Base-by-base conservation (phyloP, 2,797 vertebrate genomes). In the Pteropus rufus region DNA sequence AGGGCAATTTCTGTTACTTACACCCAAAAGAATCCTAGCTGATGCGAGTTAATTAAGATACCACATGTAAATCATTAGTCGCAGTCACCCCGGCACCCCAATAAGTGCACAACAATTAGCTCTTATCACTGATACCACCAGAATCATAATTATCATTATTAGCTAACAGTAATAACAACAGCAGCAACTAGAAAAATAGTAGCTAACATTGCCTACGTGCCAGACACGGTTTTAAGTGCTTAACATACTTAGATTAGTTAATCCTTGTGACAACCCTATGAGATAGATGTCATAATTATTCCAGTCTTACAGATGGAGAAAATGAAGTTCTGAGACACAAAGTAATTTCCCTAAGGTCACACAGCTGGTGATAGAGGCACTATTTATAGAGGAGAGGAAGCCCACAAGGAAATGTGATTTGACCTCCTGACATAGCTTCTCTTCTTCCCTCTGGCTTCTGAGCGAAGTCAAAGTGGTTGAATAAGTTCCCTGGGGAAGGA, bases 241-340 rank as follows among this genome's bases (percentile, higher is more conserved):
- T 64, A 89, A 44, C 24, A 26, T 77, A 75, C 24, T 95, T 94
- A 84, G 90, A 81, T 94, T 52, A 92, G 73, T 97, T 69, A 79
- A 76, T 83, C 60, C 75, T 83, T 34, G 73, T 19, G 82, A 72
- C 18, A 31, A 10, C 7, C 76, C 18, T 23, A 14, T 75, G 73
- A 52, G 36, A 65, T 26, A 87, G 65, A 60, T 79, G n/a, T 82
- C 77, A 80, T 49, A 65, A 88, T 81, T 46, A 84, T 64, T 26
- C 64, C 41, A 44, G 2, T 81, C 46, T 93, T 93, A 90, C 5
- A 58, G 34, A 91, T 67, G 75, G 60, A 4, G 9, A 73, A 91
- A 84, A 84, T 58, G 39, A 69, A 21, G 60, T 81, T 76, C 65
- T 19, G 86, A 89, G 49, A 93, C 69, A 64, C 65, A 21, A 31